Evolutionary conservation across 2,888 invertebrate species (phyloP).

Genomic region (Drepana falcataria): DNA sequence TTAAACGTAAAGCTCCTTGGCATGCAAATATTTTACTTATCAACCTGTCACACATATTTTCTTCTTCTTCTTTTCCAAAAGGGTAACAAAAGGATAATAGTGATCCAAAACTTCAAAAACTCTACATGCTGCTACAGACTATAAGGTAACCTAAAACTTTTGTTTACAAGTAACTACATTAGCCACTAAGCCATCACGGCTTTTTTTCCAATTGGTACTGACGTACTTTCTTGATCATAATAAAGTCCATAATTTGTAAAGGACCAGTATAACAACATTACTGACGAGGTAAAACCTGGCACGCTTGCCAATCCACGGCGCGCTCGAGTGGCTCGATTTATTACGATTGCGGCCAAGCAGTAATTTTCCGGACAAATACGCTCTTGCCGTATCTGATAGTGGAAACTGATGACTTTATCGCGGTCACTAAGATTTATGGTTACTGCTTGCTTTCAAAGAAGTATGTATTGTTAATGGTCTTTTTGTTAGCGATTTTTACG

Average conservation of each 20-base stretch:
- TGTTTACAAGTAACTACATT: no score
- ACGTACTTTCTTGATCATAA: no score
- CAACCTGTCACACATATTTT: no score
- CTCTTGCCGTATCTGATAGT: slow-evolving; percentile 19
- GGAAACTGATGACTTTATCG: slow-evolving; percentile 16
- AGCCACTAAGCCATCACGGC: no score
- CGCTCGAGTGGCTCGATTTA: slow-evolving; percentile 11
- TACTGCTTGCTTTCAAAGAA: not conserved
- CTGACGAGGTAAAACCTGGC: slow-evolving; percentile 2
- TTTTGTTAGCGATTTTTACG: not conserved
- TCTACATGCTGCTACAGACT: no score
- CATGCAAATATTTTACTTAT: no score
- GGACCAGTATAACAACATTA: not conserved
- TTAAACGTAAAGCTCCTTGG: no score
- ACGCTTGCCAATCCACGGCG: slow-evolving; percentile 4
- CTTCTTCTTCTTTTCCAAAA: no score
- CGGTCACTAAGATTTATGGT: slow-evolving; percentile 13
- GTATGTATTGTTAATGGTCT: not conserved
- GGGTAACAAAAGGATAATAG: no score
- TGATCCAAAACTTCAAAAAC: no score
- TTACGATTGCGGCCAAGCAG: slow-evolving; percentile 9
- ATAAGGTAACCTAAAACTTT: no score
- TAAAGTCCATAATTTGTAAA: not conserved
- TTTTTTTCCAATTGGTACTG: no score
- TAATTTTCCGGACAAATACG: slow-evolving; percentile 22